Base-by-base conservation (phyloP, 2,113 vertebrate genomes). In the Cebidichthys violaceus region DNA sequence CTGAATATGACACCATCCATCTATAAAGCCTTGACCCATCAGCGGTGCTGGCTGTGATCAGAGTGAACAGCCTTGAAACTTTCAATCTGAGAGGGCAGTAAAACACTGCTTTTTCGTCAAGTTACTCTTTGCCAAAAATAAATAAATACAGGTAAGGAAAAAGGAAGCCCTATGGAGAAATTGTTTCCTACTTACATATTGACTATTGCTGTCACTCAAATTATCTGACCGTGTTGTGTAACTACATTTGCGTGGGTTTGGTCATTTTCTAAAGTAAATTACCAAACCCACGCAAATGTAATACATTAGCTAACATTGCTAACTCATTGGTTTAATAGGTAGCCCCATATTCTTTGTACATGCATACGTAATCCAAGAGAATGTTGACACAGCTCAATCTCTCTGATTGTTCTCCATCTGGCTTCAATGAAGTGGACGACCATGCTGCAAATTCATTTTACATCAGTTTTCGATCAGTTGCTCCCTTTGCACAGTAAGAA, bases 381-480 rank as follows among this genome's bases (percentile, higher is more conserved):
- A 75, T 27, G 50, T 29, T 65, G 76, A 69, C 55, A 50, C 77
- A 66, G 67, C 59, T 43, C 47, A 54, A 17, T 43, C 18, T 9
- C 54, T 41, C 24, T 31, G 65, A 80, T 74, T 62, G 72, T 59
- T 82, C 70, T 47, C 72, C 61, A 27, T 79, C 41, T 52, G 47
- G 64, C 68, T 84, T 68, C 35, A 67, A 52, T 75, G 18, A 61
- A 80, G 72, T 61, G 65, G 50, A 75, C 9, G 9, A 72, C 37
- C 15, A 65, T 59, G 79, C 20, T 78, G 75, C 61, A 67, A 41
- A 33, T 27, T 54, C 35, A 72, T 77, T 78, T 74, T 64, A 54
- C 11, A 70, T 66, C 70, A 47, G 35, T 73, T 78, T 70, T 64
- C 78, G 57, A 75, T 37, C 74, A 66, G 29, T 4, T 27, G 39